phyloP scores from a whole-genome alignment of 1,140 invertebrate species.

The Hirudo medicinalis region DNA sequence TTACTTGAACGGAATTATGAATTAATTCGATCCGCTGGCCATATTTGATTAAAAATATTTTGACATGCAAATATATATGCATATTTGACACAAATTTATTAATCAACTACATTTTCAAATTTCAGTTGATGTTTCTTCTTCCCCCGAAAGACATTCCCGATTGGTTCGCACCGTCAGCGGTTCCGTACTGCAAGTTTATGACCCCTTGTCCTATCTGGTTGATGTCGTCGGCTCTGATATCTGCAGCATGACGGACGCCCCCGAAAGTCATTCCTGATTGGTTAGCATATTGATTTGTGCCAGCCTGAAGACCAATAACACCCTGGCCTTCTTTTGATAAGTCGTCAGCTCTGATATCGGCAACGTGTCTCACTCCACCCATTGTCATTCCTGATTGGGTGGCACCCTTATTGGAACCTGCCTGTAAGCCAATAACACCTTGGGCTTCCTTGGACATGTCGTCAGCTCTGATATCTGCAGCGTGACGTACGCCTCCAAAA shows the following conservation, averaged over 20 bases:
- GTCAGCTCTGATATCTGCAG: slow-evolving; percentile 36
- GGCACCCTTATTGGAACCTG: slow-evolving; percentile 79
- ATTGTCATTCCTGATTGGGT: slow-evolving; percentile 85
- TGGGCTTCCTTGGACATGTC: slow-evolving; percentile 49
- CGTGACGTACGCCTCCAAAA: slow-evolving; percentile 56
- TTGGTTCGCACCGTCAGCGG: slow-evolving; percentile 19
- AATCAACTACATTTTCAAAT: too few species aligned
- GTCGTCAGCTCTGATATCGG: slow-evolving; percentile 36
- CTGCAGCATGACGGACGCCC: slow-evolving; percentile 44
- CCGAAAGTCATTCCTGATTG: slow-evolving; percentile 69
- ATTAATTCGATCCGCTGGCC: too few species aligned
- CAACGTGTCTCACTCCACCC: slow-evolving; percentile 59
- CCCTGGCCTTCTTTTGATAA: slow-evolving; percentile 52
- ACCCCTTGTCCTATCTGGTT: slow-evolving; percentile 12
- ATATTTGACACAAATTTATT: too few species aligned
- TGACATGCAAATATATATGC: too few species aligned
- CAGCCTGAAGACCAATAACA: slow-evolving; percentile 77
- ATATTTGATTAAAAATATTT: too few species aligned
- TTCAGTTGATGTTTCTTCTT: slow-evolving; percentile 18
- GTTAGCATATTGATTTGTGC: slow-evolving; percentile 25
- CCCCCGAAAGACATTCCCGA: slow-evolving; percentile 22
- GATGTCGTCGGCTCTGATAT: slow-evolving; percentile 32
- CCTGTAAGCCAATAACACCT: slow-evolving; percentile 76
- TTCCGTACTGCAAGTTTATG: slow-evolving; percentile 22
- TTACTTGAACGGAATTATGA: too few species aligned